A percentile compares a stretch with the other conserved stretches of the same genome.
Conservation (phyloP, 1,140 invertebrate species). For the Chironomus striatipennis region DNA sequence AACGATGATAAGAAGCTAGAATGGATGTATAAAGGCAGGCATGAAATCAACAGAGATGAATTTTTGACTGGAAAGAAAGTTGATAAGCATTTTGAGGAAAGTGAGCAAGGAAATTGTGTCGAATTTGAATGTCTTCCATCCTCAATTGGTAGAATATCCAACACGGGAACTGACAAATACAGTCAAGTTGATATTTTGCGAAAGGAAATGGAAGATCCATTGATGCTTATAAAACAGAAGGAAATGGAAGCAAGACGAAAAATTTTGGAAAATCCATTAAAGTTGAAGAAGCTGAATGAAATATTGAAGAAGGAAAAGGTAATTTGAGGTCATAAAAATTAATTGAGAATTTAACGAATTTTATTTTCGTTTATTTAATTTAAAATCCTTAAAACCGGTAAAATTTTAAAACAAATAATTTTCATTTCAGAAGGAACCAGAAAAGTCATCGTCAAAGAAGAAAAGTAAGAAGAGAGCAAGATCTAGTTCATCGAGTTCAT, state of each 20-base stretch:
- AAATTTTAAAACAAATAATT: constrained; percentile 39
- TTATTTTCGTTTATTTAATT: too few species aligned
- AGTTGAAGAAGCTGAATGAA: constrained; percentile 72
- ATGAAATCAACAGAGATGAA: constrained; percentile 65
- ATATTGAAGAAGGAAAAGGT: constrained; percentile 55
- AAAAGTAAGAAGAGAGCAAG: constrained; percentile 36
- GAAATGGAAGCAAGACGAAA: constrained; percentile 74
- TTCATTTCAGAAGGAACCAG: constrained; percentile 30
- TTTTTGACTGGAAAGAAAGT: constrained; percentile 82
- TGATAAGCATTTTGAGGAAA: constrained; percentile 72
- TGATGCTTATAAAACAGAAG: constrained; percentile 74
- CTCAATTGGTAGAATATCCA: constrained; percentile 48
- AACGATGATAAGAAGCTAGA: constrained; percentile 58
- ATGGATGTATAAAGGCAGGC: constrained; percentile 79
- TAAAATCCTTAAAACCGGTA: constrained; percentile 42
- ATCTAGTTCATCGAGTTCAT: constrained; percentile 3
- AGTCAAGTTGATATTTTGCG: constrained; percentile 67
- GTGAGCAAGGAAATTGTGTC: constrained; percentile 55
- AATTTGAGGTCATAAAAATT: constrained; percentile 43
- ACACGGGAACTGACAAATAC: constrained; percentile 38
- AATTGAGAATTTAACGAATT: constrained; percentile 39
- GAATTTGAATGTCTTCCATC: constrained; percentile 69
- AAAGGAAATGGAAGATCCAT: constrained; percentile 84
- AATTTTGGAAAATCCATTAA: constrained; percentile 82
- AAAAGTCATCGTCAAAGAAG: constrained; percentile 39